Evolutionary conservation across 92 coral and sea anemone genomes (phyloP), one percentile per base, ranked within the genome.

Genomic region (Metridium senile): DNA sequence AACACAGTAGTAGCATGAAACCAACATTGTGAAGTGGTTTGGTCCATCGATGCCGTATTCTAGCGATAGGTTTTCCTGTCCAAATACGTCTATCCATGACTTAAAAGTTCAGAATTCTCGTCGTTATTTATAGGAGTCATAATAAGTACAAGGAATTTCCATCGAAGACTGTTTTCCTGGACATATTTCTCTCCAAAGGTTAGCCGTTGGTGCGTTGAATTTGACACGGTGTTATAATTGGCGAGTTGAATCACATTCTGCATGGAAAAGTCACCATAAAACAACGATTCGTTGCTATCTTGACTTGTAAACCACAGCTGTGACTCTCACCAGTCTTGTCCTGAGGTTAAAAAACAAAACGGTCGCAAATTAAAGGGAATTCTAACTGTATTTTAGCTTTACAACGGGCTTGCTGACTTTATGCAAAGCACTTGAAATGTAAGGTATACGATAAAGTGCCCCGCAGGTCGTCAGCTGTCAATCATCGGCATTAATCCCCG

Each of bases 71-170:
- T 77, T 74, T 85, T 43, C 97, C 84, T 26, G 66, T 35, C 65
- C 78, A 58, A 77, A 76, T 58, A 71, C 74, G 81, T 56, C 84
- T 81, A 91, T 58, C 85, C 97, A 91, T 91, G 63, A 82, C 82
- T 88, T 69, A 33, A 22, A 18, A 62, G 76, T 84, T 76, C 80
- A 66, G 47, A 27, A 63, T 34, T 72, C 77, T 74, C 39, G 75
- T 52, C 67, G 35, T 45, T 39, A 18, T 34, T 65, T 46, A 7
- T 26, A 10, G 63, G 9, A 68, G 79, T 81, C 88, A 88, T 80
- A 58, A 69, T 70, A 53, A 53, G 11, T 49, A 53, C 17, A 51
- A 52, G 76, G n/a, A 39, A 57, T 73, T 57, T 54, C 61, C 47
- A 71, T 51, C 19, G 53, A 20, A 73, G 33, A 58, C 17, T 27